Percentiles rank a stretch among this genome's conserved stretches.
Evolutionary conservation across 1,140 invertebrate species (phyloP).

Genomic region (Tetraneura akinire): DNA sequence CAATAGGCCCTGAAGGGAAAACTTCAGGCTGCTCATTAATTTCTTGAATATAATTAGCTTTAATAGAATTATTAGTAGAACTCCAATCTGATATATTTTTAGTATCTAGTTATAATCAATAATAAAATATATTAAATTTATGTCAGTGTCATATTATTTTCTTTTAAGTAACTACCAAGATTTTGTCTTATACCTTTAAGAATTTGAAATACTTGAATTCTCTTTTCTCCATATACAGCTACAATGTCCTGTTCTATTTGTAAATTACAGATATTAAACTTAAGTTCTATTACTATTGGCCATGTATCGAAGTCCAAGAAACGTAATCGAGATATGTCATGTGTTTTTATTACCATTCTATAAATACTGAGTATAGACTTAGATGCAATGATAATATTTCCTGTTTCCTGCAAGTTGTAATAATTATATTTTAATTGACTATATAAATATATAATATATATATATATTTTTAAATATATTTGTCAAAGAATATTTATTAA

Average conservation of each 20-base stretch:
- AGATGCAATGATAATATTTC: slow-evolving; percentile 65
- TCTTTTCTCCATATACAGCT: slow-evolving; percentile 61
- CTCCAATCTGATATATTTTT: slow-evolving; percentile 42
- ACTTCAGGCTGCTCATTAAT: not conserved
- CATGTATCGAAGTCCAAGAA: slow-evolving; percentile 70
- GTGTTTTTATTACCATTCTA: slow-evolving; percentile 65
- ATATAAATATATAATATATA: not conserved
- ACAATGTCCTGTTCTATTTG: slow-evolving; percentile 66
- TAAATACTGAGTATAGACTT: slow-evolving; percentile 63
- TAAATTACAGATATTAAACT: slow-evolving; percentile 62
- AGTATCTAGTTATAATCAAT: not conserved
- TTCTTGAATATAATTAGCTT: slow-evolving; percentile 1
- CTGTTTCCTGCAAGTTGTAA: slow-evolving; percentile 61
- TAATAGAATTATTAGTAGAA: not conserved
- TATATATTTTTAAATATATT: not conserved
- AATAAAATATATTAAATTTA: not conserved
- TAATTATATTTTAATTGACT: no score
- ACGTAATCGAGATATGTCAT: slow-evolving; percentile 66
- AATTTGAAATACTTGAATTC: slow-evolving; percentile 60
- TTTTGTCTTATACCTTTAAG: slow-evolving; percentile 54
- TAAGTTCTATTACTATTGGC: slow-evolving; percentile 61
- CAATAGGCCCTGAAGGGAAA: not conserved
- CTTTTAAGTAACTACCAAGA: not conserved
- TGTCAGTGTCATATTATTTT: not conserved
- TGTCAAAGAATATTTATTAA: no score